phyloP scores from a whole-genome alignment of 2,888 invertebrate species.

The Ditylenchus weischeri region DNA sequence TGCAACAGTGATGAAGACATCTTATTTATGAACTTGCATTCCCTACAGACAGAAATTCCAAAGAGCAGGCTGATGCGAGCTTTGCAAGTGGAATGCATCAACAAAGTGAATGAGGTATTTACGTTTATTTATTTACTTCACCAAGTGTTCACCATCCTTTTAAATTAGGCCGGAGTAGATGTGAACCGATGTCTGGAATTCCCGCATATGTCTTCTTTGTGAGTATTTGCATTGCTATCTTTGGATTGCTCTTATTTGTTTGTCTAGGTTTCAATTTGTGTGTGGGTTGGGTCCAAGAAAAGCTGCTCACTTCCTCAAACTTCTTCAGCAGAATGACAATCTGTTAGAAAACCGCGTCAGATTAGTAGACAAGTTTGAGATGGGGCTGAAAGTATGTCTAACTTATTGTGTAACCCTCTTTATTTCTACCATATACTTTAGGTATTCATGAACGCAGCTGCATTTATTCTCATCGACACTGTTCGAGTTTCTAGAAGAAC shows the following conservation, averaged over 20 bases:
- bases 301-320: conserved; percentile 65
- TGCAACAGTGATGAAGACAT: conserved; percentile 95
- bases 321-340: conserved; percentile 49
- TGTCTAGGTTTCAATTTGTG: conserved; percentile 80
- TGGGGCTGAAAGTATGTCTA: conserved; percentile 83
- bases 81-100: conserved; percentile 81
- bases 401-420: too few relatives aligned
- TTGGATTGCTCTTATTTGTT: too few relatives aligned
- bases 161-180: conserved; percentile 81
- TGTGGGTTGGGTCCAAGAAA: conserved; percentile 95
- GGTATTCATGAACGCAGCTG: conserved; percentile 97
- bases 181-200: conserved; percentile 87
- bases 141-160: too few relatives aligned
- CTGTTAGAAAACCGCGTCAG: conserved; percentile 66
- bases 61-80: conserved; percentile 83
- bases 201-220: conserved; percentile 73
- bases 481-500: conserved; percentile 71
- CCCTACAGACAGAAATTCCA: conserved; percentile 69
- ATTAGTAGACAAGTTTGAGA: conserved; percentile 86
- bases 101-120: conserved; percentile 79
- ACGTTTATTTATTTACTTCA: too few relatives aligned
- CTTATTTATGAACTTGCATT: conserved; percentile 84
- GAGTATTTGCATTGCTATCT: too few relatives aligned
- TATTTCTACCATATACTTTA: too few relatives aligned
- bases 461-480: conserved; percentile 97